Percentiles rank a stretch among this genome's conserved stretches.
Evolutionary conservation across 2,113 vertebrate genomes (phyloP).

Genomic region (Chlorodrepanis virens): DNA sequence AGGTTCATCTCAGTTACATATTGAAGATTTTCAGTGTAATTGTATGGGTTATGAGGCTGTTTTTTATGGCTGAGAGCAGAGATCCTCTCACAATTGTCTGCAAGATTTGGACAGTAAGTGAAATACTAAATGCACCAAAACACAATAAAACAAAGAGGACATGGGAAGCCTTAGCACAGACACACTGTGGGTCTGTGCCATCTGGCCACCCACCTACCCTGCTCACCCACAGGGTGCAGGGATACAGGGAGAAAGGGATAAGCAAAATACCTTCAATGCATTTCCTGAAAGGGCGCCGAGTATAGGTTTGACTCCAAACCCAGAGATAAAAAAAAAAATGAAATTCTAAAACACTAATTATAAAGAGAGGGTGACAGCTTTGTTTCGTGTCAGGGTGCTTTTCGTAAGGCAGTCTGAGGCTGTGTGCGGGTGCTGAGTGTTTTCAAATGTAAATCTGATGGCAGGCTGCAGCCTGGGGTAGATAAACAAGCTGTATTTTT

Average conservation of each 20-base stretch:
- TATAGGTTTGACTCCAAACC: background rate
- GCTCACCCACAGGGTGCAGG: background rate
- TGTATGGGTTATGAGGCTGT: background rate
- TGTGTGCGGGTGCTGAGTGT: background rate
- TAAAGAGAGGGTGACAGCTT: background rate
- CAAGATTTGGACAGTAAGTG: background rate
- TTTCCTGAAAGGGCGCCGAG: background rate
- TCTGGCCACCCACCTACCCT: background rate
- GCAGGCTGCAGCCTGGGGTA: background rate
- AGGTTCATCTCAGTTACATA: background rate
- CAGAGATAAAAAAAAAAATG: background rate
- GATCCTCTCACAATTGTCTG: background rate
- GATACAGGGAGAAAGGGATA: background rate
- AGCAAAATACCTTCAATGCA: background rate
- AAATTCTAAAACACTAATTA: background rate
- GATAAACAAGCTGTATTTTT: constrained; percentile 19
- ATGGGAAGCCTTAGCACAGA: background rate
- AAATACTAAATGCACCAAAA: background rate
- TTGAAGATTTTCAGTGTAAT: background rate
- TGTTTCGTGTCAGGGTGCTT: background rate
- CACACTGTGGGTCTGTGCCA: background rate
- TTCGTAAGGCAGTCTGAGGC: background rate
- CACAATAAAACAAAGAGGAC: background rate
- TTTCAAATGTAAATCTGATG: background rate
- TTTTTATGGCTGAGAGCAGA: background rate